A percentile compares a stretch with the other conserved stretches of the same genome.
These are phyloP conservation scores for Pangasius krempfi DNA, from an alignment of 2,797 vertebrate species.

Conservation along the genomic window DNA sequence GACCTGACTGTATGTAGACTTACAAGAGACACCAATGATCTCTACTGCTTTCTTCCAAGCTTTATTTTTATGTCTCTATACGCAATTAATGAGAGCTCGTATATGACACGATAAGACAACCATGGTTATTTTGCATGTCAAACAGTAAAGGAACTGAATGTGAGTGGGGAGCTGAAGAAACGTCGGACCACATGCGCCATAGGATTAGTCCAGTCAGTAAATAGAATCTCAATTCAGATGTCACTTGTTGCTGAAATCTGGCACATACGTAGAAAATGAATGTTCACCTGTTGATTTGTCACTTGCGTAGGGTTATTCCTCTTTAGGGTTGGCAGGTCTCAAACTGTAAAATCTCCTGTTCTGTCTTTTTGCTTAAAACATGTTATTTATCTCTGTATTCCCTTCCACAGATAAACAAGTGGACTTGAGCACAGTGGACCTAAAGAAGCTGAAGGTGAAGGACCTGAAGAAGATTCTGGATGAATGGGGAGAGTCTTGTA, in stretches of 20 bases:
- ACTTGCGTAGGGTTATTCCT: not conserved
- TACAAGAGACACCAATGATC: too few relatives aligned
- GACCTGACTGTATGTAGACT: too few relatives aligned
- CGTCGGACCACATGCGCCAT: too few relatives aligned
- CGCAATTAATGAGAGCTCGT: too few relatives aligned
- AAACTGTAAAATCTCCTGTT: not conserved
- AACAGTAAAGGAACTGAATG: too few relatives aligned
- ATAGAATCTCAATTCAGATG: not conserved
- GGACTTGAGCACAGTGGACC: conserved; percentile 90
- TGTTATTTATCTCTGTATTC: not conserved
- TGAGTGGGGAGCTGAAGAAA: too few relatives aligned
- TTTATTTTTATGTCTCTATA: too few relatives aligned
- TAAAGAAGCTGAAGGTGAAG: conserved; percentile 94
- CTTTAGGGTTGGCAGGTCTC: not conserved
- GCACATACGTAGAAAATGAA: not conserved
- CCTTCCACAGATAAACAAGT: conserved; percentile 87
- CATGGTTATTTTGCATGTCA: too few relatives aligned
- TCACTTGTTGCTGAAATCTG: not conserved
- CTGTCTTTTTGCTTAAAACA: not conserved
- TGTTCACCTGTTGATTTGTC: not conserved
- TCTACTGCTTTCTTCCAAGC: too few relatives aligned
- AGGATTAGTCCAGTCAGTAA: too few relatives aligned
- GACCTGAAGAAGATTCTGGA: conserved; percentile 96
- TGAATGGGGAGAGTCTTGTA: conserved; percentile 95
- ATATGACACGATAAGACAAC: too few relatives aligned